These are phyloP conservation scores for Phthorimaea operculella DNA, from an alignment of 1,140 invertebrate genomes.

Conservation along the genomic window DNA sequence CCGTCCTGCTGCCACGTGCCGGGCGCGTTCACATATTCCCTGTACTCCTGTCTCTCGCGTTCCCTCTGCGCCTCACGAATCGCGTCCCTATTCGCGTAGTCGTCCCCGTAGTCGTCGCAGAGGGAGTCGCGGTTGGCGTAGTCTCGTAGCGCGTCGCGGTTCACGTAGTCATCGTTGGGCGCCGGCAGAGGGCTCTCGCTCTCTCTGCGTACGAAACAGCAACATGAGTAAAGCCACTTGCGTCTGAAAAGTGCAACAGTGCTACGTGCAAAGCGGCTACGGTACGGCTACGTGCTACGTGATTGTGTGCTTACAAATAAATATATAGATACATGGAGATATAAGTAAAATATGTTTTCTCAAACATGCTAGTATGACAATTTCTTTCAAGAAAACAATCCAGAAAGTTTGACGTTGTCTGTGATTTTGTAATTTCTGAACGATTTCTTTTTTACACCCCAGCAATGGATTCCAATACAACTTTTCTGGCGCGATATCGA, in stretches of 20 bases:
- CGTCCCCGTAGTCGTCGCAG: slow-evolving; percentile 60
- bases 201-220: slow-evolving; percentile 64
- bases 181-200: slow-evolving; percentile 57
- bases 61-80: slow-evolving; percentile 62
- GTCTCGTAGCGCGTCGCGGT: slow-evolving; percentile 52
- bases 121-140: slow-evolving; percentile 64
- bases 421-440: no score
- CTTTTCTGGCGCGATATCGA: no score
- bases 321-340: no score
- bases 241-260: slow-evolving; percentile 49
- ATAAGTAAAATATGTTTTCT: no score
- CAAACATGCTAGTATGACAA: no score
- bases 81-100: slow-evolving; percentile 64
- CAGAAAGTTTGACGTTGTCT: no score
- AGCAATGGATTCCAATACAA: no score
- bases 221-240: slow-evolving; percentile 54
- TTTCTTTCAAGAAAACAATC: no score
- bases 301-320: background rate
- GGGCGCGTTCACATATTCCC: slow-evolving; percentile 63
- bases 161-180: slow-evolving; percentile 63
- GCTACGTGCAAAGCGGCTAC: slow-evolving; percentile 21
- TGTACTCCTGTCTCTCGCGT: slow-evolving; percentile 48
- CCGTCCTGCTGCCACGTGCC: slow-evolving; percentile 40
- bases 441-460: no score
- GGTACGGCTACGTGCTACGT: slow-evolving; percentile 20